These are phyloP conservation scores for Drosophila sturtevanti DNA, from an alignment of 1,140 invertebrate species.

Conservation along the genomic window DNA sequence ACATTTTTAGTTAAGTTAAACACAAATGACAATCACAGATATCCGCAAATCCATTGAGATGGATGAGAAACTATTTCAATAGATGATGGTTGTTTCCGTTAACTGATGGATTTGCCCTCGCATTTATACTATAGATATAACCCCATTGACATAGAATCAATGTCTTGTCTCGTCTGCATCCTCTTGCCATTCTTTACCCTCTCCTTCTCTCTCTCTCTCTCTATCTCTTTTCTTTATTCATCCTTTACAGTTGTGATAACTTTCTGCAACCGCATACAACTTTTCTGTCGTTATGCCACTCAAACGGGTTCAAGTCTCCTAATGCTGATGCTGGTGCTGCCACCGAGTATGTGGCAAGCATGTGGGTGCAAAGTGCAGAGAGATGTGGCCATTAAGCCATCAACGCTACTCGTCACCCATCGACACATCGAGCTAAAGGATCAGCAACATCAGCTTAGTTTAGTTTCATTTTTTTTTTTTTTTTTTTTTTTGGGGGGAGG, in stretches of 20 bases:
- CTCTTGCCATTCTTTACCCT: neutral
- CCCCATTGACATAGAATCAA: constrained; percentile 2
- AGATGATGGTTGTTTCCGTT: neutral
- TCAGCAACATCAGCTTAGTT: constrained; percentile 63
- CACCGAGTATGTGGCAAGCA: constrained; percentile 3
- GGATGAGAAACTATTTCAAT: neutral
- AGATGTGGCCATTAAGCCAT: constrained; percentile 52
- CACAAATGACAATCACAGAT: too few relatives aligned
- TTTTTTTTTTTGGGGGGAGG: neutral
- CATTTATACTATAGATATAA: neutral
- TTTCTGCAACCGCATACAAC: constrained; percentile 50
- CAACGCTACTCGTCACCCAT: constrained; percentile 39
- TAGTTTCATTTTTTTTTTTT: neutral
- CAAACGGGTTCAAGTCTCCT: constrained; percentile 29
- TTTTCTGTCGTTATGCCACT: constrained; percentile 52
- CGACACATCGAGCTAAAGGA: constrained; percentile 54
- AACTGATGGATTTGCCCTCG: constrained; percentile 2
- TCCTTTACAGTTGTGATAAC: constrained; percentile 28
- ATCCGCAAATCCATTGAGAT: neutral
- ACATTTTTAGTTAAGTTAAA: too few relatives aligned
- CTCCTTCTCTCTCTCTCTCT: neutral
- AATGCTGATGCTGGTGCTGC: neutral
- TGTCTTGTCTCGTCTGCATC: neutral
- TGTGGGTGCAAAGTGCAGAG: constrained; percentile 48
- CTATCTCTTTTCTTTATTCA: neutral